Evolutionary conservation across 2,797 vertebrate species (phyloP), one percentile per base, ranked within the genome.

Genomic region (Chrysocyon brachyurus): DNA sequence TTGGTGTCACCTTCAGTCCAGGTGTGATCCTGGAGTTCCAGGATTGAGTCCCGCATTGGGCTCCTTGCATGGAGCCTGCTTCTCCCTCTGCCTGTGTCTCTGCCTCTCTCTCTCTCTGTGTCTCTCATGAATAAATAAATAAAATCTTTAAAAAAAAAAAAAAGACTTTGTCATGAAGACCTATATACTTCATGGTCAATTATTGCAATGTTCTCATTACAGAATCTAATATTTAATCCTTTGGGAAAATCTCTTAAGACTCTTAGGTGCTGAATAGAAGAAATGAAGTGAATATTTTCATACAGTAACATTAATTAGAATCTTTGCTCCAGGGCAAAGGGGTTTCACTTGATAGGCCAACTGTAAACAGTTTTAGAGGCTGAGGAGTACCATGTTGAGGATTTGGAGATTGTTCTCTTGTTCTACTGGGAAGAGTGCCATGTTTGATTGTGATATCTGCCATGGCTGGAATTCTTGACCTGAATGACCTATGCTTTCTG

Each of bases 161-260:
- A 36, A 64, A 91, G n/a, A 91, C 33, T 91, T 79, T 14, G 16
- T 68, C 40, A 63, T 93, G 12, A 91, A 75, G 72, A 81, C 11
- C 31, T 59, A 81, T 33, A 66, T 78, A n/a, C 22, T 92, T 96
- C 49, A 31, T 89, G 75, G 19, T 33, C 22, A 92, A 46, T 91
- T 86, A 85, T 2, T 40, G 5, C 22, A 78, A 21, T 79, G 61
- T 78, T 75, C 19, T 90, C 56, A 70, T 91, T 84, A 78, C 0
- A 85, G n/a, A 94, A 59, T 87, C 72, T 82, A 90, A 22, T 95
- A 66, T 82, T 24, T 91, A 97, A 84, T 78, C 28, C 26, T 90
- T 88, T 94, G 46, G 86, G 70, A 66, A 88, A 92, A 81, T 72
- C 9, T 78, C 15, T 94, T 90, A 78, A 87, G 33, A 36, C 16